Evolutionary conservation across 2,888 invertebrate species (phyloP).

Genomic region (Acholoe squamosa): DNA sequence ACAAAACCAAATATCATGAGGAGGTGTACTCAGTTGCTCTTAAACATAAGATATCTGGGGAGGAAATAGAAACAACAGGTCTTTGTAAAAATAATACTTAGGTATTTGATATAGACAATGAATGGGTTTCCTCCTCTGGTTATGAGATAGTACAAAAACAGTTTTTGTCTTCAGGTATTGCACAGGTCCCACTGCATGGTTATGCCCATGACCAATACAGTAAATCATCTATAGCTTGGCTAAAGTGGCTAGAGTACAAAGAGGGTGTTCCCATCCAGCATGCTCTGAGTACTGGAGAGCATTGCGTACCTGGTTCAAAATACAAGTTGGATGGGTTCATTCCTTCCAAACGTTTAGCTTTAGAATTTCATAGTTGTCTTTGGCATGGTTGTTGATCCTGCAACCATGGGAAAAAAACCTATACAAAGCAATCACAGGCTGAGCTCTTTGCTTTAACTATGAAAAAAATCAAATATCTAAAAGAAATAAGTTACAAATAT

Average conservation of each 20-base stretch:
- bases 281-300: too few relatives aligned
- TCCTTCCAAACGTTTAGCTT: too few relatives aligned
- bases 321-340: too few relatives aligned
- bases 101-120: background rate
- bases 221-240: background rate
- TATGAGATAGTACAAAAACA: background rate
- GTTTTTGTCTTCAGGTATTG: background rate
- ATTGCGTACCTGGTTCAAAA: too few relatives aligned
- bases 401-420: background rate
- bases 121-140: background rate
- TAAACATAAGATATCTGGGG: background rate
- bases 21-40: background rate
- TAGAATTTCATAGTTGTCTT: too few relatives aligned
- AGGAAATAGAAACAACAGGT: background rate
- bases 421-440: too few relatives aligned
- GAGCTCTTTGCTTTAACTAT: too few relatives aligned
- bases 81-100: background rate
- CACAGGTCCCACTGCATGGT: background rate
- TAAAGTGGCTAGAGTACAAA: background rate
- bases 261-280: background rate
- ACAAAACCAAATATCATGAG: background rate
- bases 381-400: slow-evolving; percentile 18
- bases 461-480: too few relatives aligned
- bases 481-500: too few relatives aligned
- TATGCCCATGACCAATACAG: slow-evolving; percentile 28